Base-by-base conservation (phyloP, 2,797 vertebrate species). In the Crenuchus spilurus region DNA sequence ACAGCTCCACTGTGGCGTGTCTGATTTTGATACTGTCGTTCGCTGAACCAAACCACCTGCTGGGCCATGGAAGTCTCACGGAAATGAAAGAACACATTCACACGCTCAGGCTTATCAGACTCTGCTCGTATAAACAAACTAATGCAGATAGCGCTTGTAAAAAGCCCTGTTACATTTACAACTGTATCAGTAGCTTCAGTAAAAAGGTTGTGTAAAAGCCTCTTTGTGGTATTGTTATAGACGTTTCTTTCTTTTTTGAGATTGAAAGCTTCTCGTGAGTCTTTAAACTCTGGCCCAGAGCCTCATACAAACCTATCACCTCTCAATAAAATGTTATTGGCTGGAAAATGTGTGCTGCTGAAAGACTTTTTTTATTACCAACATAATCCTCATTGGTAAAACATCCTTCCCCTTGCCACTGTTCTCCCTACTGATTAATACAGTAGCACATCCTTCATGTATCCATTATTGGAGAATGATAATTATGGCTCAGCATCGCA, bases 11-110 rank as follows among this genome's bases (percentile, higher is more conserved):
- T 6, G 41, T 2, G 66, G 20, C 49, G 14, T 22, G 52, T 55
- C 41, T 69, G 46, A 63, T 68, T 78, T 73, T 16, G 20, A 44
- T 20, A 62, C 33, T 14, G n/a, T 22, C 11, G 2, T 73, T 28
- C 52, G 9, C 18, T 30, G 51, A 54, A 54, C 51, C 33, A 41
- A 65, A 33, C 48, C 57, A 20, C 64, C 13, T 64, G 48, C 70
- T 46, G 41, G 16, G 58, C 31, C 39, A 11, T 39, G 2, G 33
- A 65, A 71, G 46, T 46, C 63, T 46, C 30, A 28, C 10, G 3
- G 51, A 65, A 57, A 26, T 49, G 30, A 70, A 70, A 52, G 39
- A 2, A 44, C 51, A 18, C 28, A 6, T 30, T 62, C 48, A 30
- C 28, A 7, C 26, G 8, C 8, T 13, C 4, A 20, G 41, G 10